Conservation (phyloP, 1,140 invertebrate genomes). For the Hylaeus anthracinus region DNA sequence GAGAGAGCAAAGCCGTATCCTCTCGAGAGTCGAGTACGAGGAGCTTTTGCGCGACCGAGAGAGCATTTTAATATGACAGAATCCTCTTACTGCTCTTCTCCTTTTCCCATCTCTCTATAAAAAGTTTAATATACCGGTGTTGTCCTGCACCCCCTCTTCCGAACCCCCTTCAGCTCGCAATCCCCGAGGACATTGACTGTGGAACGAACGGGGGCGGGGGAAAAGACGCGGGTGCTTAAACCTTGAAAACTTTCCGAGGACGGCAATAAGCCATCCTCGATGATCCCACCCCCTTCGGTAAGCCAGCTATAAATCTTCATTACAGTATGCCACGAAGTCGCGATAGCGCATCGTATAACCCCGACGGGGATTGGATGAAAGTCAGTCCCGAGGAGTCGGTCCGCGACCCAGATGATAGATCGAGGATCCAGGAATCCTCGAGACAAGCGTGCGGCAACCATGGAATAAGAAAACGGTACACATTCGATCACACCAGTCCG, state of each 20-base stretch:
- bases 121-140: slow-evolving; percentile 69
- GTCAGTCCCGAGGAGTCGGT: slow-evolving; percentile 18
- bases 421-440: slow-evolving; percentile 21
- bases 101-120: slow-evolving; percentile 48
- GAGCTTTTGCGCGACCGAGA: slow-evolving; percentile 23
- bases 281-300: slow-evolving; percentile 60
- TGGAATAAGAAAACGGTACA: no score
- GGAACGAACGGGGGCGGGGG: neutral
- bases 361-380: slow-evolving; percentile 55
- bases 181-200: slow-evolving; percentile 33
- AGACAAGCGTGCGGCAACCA: no score
- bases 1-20: slow-evolving; percentile 29
- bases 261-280: slow-evolving; percentile 70
- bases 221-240: slow-evolving; percentile 50
- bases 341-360: slow-evolving; percentile 48
- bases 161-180: neutral
- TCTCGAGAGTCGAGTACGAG: slow-evolving; percentile 19
- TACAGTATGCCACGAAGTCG: slow-evolving; percentile 65
- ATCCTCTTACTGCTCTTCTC: slow-evolving; percentile 62
- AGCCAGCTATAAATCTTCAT: slow-evolving; percentile 75
- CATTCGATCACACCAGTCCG: no score
- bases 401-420: slow-evolving; percentile 59
- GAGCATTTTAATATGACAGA: slow-evolving; percentile 68
- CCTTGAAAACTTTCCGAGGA: slow-evolving; percentile 67
- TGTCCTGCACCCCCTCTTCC: slow-evolving; percentile 41